Percentiles rank a stretch among this genome's conserved stretches.
Conservation (phyloP, 1,140 invertebrate species). For the Drosophila trapezifrons region DNA sequence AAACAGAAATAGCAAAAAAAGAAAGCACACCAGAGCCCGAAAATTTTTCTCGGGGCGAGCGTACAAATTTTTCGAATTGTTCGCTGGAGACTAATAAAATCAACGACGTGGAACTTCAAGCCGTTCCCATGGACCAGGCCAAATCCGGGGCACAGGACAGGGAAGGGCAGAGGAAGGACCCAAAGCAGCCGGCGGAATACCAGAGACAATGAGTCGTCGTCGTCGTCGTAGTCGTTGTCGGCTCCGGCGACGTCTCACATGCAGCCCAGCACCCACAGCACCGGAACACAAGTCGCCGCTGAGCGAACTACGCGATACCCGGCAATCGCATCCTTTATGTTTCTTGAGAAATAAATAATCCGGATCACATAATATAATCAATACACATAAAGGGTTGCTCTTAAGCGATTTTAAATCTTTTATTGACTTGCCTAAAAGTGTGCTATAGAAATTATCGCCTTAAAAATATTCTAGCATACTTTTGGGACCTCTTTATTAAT, state of each 20-base stretch:
- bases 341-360: not conserved
- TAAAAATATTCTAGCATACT: not conserved
- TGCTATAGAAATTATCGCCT: not conserved
- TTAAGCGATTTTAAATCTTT: too few relatives aligned
- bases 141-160: not conserved
- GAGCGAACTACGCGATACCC: constrained; percentile 14
- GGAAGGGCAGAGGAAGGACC: not conserved
- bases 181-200: constrained; percentile 20
- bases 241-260: constrained; percentile 47
- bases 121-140: constrained; percentile 75
- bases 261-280: constrained; percentile 37
- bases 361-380: not conserved
- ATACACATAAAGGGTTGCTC: not conserved
- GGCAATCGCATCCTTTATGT: not conserved
- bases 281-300: constrained; percentile 34
- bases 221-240: constrained; percentile 11
- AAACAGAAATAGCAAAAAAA: constrained; percentile 39
- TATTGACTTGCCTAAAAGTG: too few relatives aligned
- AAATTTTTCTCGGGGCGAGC: constrained; percentile 72
- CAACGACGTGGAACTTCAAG: constrained; percentile 84
- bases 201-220: constrained; percentile 76
- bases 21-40: constrained; percentile 30
- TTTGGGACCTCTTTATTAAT: too few relatives aligned
- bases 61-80: constrained; percentile 84
- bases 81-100: constrained; percentile 84